Evolutionary conservation across 2,888 invertebrate genomes (phyloP), one percentile per base, ranked within the genome.

Genomic region (Thereva nobilitata): DNA sequence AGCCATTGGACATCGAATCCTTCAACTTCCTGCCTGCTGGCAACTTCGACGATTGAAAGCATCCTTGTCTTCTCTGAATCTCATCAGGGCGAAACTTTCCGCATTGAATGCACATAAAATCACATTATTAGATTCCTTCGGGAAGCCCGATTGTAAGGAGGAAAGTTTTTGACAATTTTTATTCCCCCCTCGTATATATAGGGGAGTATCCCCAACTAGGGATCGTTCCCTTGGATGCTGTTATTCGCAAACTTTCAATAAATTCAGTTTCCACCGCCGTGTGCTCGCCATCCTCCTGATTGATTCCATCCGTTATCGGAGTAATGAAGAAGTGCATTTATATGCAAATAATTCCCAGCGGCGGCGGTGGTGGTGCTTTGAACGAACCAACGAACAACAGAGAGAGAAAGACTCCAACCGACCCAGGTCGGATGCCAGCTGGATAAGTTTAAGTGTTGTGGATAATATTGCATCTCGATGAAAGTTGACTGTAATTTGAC

Each of bases 231-330:
- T 42, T 23, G 45, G 41, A 61, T 50, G 40, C 50, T 61, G 49
- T 61, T 61, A 61, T 61, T 61, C 61, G 50, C 40, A 61, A 50
- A 61, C 41, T 49, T 61, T 50, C 50, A 61, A 61, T 61, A 61
- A 50, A 61, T 61, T 61, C 61, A 41, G 61, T 50, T 40, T 61
- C 61, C 38, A 61, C 50, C 61, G 50, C 23, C 40, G 41, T 50
- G 23, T 23, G 23, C 23, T 23, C 23, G 23, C 23, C 23, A 2
- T 23, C 23, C 23, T 61, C 61, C 61, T 61, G 61, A 61, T 61
- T 61, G 61, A 61, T 61, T 61, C 50, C 53, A 34, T 9, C 41
- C 61, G 61, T 49, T 61, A 49, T 9, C 41, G 38, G 50, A 9
- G 50, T 12, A 47, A 61, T 40, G 50, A 61, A 61, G 50, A 61